Evolutionary conservation across 2,888 invertebrate species (phyloP).

Genomic region (Cryptus armator): DNA sequence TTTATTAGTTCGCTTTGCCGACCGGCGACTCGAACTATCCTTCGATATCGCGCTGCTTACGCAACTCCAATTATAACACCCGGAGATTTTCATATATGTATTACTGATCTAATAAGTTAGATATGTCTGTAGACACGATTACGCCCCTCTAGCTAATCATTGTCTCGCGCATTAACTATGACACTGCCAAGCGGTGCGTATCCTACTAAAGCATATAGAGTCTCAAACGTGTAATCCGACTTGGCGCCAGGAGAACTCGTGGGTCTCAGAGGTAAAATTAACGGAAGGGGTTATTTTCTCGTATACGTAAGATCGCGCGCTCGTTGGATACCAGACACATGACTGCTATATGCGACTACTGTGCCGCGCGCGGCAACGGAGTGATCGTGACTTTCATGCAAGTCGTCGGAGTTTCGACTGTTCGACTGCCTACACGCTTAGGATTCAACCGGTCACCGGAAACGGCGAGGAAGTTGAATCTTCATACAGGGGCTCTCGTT

Average conservation of each 20-base stretch:
- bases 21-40: neutral
- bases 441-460: constrained; percentile 68
- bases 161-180: constrained; percentile 8
- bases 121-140: constrained; percentile 2
- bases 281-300: constrained; percentile 14
- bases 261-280: constrained; percentile 34
- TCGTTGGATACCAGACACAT: constrained; percentile 14
- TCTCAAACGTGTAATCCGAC: constrained; percentile 37
- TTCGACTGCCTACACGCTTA: constrained; percentile 33
- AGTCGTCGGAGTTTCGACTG: constrained; percentile 39
- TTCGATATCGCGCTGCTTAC: neutral
- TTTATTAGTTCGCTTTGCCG: neutral
- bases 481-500: constrained; percentile 42
- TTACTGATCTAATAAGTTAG: constrained; percentile 10
- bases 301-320: constrained; percentile 3
- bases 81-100: neutral
- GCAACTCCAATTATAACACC: neutral
- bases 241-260: constrained; percentile 42
- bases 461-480: constrained; percentile 72
- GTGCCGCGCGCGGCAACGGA: constrained; percentile 13
- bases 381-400: constrained; percentile 66
- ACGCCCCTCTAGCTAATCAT: constrained; percentile 26
- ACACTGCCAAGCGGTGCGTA: constrained; percentile 23
- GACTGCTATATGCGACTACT: constrained; percentile 27
- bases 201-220: constrained; percentile 2